Evolutionary conservation across 2,888 invertebrate species (phyloP).

Genomic region (Plagiodera versicolora): DNA sequence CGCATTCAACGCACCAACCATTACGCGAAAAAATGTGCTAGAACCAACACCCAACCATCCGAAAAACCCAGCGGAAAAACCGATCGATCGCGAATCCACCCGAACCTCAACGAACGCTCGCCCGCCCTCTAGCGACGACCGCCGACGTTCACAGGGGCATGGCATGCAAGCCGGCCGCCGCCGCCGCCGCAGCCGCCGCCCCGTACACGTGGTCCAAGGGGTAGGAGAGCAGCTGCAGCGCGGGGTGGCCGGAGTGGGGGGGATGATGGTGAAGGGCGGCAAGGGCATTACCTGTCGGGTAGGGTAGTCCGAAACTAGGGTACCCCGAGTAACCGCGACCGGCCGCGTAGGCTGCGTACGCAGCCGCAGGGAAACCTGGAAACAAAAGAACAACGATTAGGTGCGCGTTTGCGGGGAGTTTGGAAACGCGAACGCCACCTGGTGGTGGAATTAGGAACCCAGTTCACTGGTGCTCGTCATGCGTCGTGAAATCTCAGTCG

Average conservation of each 20-base stretch:
- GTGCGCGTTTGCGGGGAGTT: too few species aligned
- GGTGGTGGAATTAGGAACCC: too few species aligned
- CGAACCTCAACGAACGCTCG: background rate
- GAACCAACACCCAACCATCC: too few species aligned
- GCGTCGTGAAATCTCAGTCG: too few species aligned
- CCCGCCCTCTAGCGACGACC: constrained; percentile 6
- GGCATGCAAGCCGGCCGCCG: constrained; percentile 67
- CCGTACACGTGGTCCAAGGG: constrained; percentile 65
- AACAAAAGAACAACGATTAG: constrained; percentile 45
- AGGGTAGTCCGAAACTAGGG: constrained; percentile 97
- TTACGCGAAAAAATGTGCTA: too few species aligned
- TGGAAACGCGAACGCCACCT: too few species aligned
- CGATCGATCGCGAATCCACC: background rate
- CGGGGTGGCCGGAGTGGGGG: constrained; percentile 40
- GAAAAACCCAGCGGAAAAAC: background rate
- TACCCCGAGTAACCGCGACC: constrained; percentile 96
- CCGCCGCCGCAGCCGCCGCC: constrained; percentile 54
- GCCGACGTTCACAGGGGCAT: constrained; percentile 73
- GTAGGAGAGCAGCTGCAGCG: constrained; percentile 65
- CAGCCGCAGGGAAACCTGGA: constrained; percentile 91
- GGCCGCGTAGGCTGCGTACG: constrained; percentile 95
- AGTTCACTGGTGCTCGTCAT: too few species aligned
- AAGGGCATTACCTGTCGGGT: constrained; percentile 95
- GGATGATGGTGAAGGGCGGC: constrained; percentile 66
- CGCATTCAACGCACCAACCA: too few species aligned